Base-by-base conservation (phyloP, 2,888 invertebrate species). In the Quadroppia sp. region DNA sequence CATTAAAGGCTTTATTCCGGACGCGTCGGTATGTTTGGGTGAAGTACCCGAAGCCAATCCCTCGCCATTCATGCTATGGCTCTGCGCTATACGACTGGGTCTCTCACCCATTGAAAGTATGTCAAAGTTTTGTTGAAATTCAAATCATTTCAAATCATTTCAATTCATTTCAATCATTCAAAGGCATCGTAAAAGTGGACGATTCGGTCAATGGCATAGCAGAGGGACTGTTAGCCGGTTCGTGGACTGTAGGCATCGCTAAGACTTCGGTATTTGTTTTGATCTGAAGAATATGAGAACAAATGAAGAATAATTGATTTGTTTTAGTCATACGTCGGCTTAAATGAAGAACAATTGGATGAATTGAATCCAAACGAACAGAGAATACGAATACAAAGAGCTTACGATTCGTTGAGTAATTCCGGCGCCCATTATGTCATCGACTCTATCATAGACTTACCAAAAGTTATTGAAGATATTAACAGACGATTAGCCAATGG, bases 391-490 rank as follows among this genome's bases (percentile, higher is more conserved):
- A 71, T 81, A 45, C 73, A 78, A 50, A 67, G 77, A 11, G 80
- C 82, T 6, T 80, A 80, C 20, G 79, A 80, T 4, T 76, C 81
- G 13, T 77, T 83, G 36, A 70, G 76, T 4, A 77, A 82, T 50
- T 76, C 80, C 25, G 83, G 83, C 36, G 81, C 82, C 3, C 83
- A 83, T 78, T 83, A 83, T 76, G 82, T 83, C 30, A 79, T 83
- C 59, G 83, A 83, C 75, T 79, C 80, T 20, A 80, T 83, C 25
- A 79, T 75, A 0, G 82, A 82, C 1, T 75, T 83, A 53, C 82
- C 82, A 4, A 78, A 78, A 82, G 64, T 64, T 64, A 64, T 64
- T 36, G 36, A 64, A 36, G 64, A 64, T 73, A 82, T 83, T 61
- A 82, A 83, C 75, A 56, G 75, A 17, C 78, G 82, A 69, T 75